A percentile compares a stretch with the other conserved stretches of the same genome.
Evolutionary conservation across 2,888 invertebrate species (phyloP).

Genomic region (Sepiola atlantica): DNA sequence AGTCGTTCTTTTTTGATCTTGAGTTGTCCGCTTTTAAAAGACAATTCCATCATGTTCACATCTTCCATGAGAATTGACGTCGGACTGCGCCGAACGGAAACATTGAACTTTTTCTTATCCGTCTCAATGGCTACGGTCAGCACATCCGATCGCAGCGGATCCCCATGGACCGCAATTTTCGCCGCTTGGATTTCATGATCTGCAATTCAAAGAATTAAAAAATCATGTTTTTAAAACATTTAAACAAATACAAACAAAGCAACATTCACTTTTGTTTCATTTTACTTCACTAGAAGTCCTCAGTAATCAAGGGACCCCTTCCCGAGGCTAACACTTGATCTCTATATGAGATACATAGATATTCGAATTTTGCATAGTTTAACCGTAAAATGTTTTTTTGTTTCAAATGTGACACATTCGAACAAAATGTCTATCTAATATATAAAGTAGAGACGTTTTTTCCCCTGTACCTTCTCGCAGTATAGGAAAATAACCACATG

Average conservation of each 20-base stretch:
- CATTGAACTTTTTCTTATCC: conserved; percentile 16
- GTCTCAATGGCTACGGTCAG: conserved; percentile 32
- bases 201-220: background rate
- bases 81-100: background rate
- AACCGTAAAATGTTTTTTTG: too few relatives aligned
- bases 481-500: too few relatives aligned
- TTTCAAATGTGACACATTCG: too few relatives aligned
- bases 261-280: background rate
- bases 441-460: too few relatives aligned
- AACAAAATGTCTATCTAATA: too few relatives aligned
- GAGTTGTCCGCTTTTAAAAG: conserved; percentile 20
- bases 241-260: background rate
- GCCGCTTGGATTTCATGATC: conserved; percentile 24
- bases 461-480: too few relatives aligned
- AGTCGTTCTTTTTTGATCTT: conserved; percentile 40
- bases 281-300: too few relatives aligned
- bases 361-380: too few relatives aligned
- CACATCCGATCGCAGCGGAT: background rate
- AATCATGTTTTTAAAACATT: background rate
- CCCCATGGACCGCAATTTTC: background rate
- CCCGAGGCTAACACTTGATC: too few relatives aligned
- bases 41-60: conserved; percentile 35
- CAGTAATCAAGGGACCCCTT: too few relatives aligned
- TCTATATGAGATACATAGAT: too few relatives aligned
- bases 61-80: conserved; percentile 43